phyloP scores from a whole-genome alignment of 2,888 invertebrate species.

The Drosophila birchii region DNA sequence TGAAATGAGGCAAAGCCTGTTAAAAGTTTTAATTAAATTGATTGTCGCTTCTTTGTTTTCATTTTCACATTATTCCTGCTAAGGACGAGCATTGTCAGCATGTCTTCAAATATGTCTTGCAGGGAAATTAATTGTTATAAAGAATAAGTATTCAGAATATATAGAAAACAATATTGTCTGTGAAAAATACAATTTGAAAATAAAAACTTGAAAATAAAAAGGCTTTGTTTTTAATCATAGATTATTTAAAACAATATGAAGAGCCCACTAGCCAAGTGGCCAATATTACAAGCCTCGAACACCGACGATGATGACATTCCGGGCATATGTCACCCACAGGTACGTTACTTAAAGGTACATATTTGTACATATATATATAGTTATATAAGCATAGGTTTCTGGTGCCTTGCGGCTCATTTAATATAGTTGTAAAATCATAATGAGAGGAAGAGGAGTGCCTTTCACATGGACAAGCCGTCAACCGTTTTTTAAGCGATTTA shows the following conservation, averaged over 20 bases:
- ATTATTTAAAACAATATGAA: neutral
- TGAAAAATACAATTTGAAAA: neutral
- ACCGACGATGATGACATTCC: constrained; percentile 10
- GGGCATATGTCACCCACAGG: constrained; percentile 34
- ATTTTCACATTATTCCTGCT: constrained; percentile 31
- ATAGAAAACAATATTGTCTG: neutral
- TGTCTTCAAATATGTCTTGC: constrained; percentile 7
- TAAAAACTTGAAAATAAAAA: neutral
- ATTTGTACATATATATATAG: neutral
- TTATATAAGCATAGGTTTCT: neutral
- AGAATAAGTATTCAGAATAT: constrained; percentile 5
- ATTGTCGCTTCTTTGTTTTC: constrained; percentile 76
- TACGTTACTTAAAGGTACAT: neutral
- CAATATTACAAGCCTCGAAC: constrained; percentile 26
- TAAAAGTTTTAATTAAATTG: constrained; percentile 80
- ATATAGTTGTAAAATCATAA: constrained; percentile 58
- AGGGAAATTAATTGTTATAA: constrained; percentile 26
- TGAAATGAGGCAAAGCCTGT: constrained; percentile 77
- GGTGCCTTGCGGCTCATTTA: constrained; percentile 31
- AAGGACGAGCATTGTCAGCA: constrained; percentile 10
- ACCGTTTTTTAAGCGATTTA: constrained; percentile 46
- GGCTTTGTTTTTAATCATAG: neutral
- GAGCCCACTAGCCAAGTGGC: constrained; percentile 11
- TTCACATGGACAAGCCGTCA: constrained; percentile 20
- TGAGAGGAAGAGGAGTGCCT: constrained; percentile 27